Base-by-base conservation (phyloP, 2,797 vertebrate species). In the Trachurus trachurus region DNA sequence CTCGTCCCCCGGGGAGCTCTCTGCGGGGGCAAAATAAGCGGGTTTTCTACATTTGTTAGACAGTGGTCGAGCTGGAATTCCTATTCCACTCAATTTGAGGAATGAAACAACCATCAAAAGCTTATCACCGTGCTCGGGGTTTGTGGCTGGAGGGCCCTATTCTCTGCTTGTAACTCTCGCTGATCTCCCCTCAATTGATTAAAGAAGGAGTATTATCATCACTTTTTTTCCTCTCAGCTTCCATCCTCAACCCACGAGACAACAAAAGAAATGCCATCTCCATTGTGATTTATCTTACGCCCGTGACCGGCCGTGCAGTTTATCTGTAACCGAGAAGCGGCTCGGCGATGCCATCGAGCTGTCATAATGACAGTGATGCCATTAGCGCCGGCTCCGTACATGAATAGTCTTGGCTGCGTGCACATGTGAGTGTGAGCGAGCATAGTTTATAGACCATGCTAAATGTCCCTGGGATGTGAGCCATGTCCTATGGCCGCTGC, bases 381-480 rank as follows among this genome's bases (percentile, higher is more conserved):
- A 84, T 87, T 85, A 82, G 84, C 12, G 11, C 45, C 8, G 64
- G 65, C 74, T 68, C 47, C 10, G 21, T 74, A 71, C 67, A 44
- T 62, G 72, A 76, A 63, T 66, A 34, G 83, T 68, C 65, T 71
- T 45, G 72, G 44, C 54, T 74, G 66, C 76, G 76, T 74, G 71
- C 74, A 45, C 45, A 39, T 57, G 84, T 77, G 73, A 65, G 67
- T 19, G 73, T 66, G 74, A 69, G 86, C 70, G 56, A 15, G 40
- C 69, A 61, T 52, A 78, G 74, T 89, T 88, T 90, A 88, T 90
- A 88, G 88, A 81, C 84, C 87, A 53, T 80, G 82, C 65, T 84
- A 81, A 90, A 84, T 89, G 83, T 87, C 76, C 77, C 79, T 67
- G 79, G 87, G 81, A 87, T 82, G 83, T 70, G 83, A 91, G 86